These are phyloP conservation scores for Dasypolia templi DNA, from an alignment of 2,888 invertebrate genomes.

Conservation along the genomic window DNA sequence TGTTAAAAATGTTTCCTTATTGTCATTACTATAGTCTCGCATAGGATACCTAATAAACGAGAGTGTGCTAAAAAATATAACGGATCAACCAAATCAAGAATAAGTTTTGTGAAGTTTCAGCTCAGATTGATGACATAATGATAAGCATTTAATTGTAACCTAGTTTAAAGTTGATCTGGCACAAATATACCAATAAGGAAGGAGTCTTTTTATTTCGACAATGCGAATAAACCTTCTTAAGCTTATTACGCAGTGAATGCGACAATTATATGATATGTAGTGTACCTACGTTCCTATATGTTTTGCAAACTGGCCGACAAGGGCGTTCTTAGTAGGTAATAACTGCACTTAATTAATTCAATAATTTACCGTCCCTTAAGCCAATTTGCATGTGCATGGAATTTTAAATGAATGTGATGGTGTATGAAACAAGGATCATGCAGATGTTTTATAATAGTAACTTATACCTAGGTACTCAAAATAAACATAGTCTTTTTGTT, in stretches of 20 bases:
- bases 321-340: not conserved
- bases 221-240: not conserved
- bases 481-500: slow-evolving; percentile 8
- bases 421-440: slow-evolving; percentile 1
- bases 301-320: slow-evolving; percentile 19
- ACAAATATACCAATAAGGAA: not conserved
- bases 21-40: too few species aligned
- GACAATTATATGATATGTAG: not conserved
- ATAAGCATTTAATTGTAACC: slow-evolving; percentile 15
- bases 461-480: not conserved
- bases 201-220: slow-evolving; percentile 10
- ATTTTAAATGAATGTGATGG: slow-evolving; percentile 24
- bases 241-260: slow-evolving; percentile 1
- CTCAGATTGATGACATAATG: slow-evolving; percentile 16
- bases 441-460: not conserved
- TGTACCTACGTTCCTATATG: not conserved
- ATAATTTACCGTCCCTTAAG: slow-evolving; percentile 4
- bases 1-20: too few species aligned
- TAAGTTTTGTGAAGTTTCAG: not conserved
- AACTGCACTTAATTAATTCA: slow-evolving; percentile 18
- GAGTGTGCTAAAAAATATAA: not conserved
- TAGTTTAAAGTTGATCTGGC: slow-evolving; percentile 2
- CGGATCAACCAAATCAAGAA: not conserved
- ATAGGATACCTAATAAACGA: too few species aligned
- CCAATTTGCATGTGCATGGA: slow-evolving; percentile 19